Evolutionary conservation across 2,797 vertebrate genomes (phyloP).

Genomic region (Sparus aurata): DNA sequence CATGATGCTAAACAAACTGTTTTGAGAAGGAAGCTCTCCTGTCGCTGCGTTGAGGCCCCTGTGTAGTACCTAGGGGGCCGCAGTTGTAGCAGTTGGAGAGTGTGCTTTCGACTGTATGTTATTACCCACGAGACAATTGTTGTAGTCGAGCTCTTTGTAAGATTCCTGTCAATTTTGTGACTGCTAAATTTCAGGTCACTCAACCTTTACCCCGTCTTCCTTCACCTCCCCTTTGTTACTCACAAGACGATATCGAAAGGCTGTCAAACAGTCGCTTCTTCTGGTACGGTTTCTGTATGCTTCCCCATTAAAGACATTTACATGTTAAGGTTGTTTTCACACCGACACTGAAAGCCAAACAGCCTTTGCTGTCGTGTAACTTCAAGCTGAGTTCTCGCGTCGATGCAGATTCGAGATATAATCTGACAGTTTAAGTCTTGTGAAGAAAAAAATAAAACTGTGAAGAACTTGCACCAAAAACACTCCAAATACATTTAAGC

Average conservation of each 20-base stretch:
- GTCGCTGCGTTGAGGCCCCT: background rate
- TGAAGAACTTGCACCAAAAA: background rate
- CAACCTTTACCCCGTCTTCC: background rate
- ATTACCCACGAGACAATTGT: constrained; percentile 13
- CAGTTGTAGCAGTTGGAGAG: background rate
- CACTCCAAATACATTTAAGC: background rate
- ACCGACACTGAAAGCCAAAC: background rate
- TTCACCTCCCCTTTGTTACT: background rate
- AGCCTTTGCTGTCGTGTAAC: background rate
- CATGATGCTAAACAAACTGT: constrained; percentile 8
- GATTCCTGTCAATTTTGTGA: background rate
- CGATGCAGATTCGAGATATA: background rate
- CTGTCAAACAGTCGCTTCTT: background rate
- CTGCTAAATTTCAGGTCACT: background rate
- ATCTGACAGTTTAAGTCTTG: background rate
- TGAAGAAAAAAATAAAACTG: no score
- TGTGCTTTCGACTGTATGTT: background rate
- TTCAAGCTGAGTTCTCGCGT: background rate
- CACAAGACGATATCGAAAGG: background rate
- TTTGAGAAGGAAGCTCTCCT: constrained; percentile 3
- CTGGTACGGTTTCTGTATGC: background rate
- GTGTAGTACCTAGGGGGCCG: background rate
- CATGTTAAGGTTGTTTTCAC: background rate
- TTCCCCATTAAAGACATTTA: background rate
- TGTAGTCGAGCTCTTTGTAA: background rate